Base-by-base conservation (phyloP, 2,113 vertebrate species). In the Vulpes lagopus region DNA sequence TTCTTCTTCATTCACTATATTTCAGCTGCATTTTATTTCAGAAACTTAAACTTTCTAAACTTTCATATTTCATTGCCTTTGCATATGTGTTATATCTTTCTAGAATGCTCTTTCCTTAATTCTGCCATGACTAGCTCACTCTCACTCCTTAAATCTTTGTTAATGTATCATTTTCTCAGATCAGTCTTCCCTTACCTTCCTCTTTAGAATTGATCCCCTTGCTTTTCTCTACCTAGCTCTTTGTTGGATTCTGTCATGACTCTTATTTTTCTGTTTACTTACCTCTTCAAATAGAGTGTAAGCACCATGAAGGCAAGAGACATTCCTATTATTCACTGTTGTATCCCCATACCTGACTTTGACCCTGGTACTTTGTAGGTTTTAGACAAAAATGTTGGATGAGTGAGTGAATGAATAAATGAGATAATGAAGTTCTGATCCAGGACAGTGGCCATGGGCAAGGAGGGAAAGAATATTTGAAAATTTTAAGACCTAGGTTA, bases 21-120 rank as follows among this genome's bases (percentile, higher is more conserved):
- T 92, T 74, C 82, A 86, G 74, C 12, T 43, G 35, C 32, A 32
- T 87, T 10, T 87, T 87, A 80, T 93, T 93, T 93, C 81, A 86
- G 30, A 71, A n/a, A n/a, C 17, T 30, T 94, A 12, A 80, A 38
- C 38, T 64, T 90, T 78, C 20, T 25, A 91, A 88, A n/a, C 17
- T 87, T 93, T 71, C 32, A 12, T 94, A 55, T 87, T 64, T 91
- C 55, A 83, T 76, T 82, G 30, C 4, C n/a, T 71, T 87, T 93
- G 20, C 8, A 20, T 89, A 43, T 74, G 59, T 92, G 5, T 88
- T 91, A 22, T 4, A 84, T 73, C 43, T 69, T 55, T 82, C 71
- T 69, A 84, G 69, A 94, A 73, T 74, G 30, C 25, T 43, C 30
- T 59, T 94, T 51, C 20, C 23, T 25, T 69, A 85, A 27, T 23